Base-by-base conservation (phyloP, 2,888 invertebrate species). In the Argynnis bischoffii region DNA sequence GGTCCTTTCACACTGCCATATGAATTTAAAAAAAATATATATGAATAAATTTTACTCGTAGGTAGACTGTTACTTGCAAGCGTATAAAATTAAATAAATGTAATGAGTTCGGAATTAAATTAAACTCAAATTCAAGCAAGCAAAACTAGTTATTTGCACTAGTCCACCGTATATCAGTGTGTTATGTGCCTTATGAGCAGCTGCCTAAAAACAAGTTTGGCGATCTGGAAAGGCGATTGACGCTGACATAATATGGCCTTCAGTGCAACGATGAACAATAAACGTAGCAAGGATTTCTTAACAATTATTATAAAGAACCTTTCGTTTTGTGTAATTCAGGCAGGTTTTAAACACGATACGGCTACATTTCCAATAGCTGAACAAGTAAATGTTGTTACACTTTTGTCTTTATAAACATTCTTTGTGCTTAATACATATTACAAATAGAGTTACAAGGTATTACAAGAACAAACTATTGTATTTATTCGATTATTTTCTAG, bases 191-290 rank as follows among this genome's bases (percentile, higher is more conserved):
- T 61, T 51, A 61, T 41, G 63, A 64, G 74, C 78, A 79, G 80
- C 78, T 78, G 82, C 73, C 63, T 73, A 71, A 66, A 71, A 81
- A 82, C 82, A 72, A 76, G 83, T 83, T 82, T 72, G 69, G 66
- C 75, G 71, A 70, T 72, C 77, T 78, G 79, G 78, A 80, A 80
- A 81, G 81, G 80, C 76, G 78, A 75, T 76, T 78, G 80, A 77
- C 79, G 79, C 80, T 84, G 84, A 81, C 81, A 82, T 83, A 83
- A 83, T 76, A 73, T 79, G 79, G 77, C 83, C 83, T 83, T 84
- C 83, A 74, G 65, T 77, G 73, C 67, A 72, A 68, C 71, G 74
- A 76, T 74, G 74, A 73, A 70, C 73, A 74, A 70, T 74, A 76
- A 76, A 72, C 74, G 74, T 76, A 74, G 72, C 76, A 76, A 77